Evolutionary conservation across 2,888 invertebrate genomes (phyloP), one percentile per base, ranked within the genome.

Genomic region (Phrixothrix hirtus): DNA sequence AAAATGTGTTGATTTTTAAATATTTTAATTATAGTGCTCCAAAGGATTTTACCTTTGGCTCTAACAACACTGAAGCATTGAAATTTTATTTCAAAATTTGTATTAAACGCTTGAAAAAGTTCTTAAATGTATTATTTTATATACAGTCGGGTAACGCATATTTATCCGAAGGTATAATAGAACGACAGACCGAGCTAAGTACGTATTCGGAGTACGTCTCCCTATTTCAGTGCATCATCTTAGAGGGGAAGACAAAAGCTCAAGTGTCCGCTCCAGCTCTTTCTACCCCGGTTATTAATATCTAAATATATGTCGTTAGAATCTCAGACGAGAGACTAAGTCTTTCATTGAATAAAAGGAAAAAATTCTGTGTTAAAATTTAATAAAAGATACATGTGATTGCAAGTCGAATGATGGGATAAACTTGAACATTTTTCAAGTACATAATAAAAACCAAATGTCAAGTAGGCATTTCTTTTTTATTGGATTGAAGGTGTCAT

Each of bases 191-290:
- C 34, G 38, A 39, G 34, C 30, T 37, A 50, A 51, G 55, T 51
- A 44, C 35, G 42, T 49, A 49, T 54, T 49, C 45, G 42, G 35
- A 50, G 29, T 38, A 15, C 50, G 54, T 55, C 59, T 55, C 61
- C 60, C 60, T 45, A 37, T 53, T 46, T 46, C 47, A 46, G 47
- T 47, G 43, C 52, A 53, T 58, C 55, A 58, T 61, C 61, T 61
- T 61, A 59, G 59, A 58, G 55, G 58, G 61, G 58, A 52, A 59
- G 47, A 61, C 61, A 61, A 61, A 60, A 57, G 59, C 57, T 61
- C 61, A 54, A 61, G 61, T 55, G 58, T 46, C 41, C 45, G 49
- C 47, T 54, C 51, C 42, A 45, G 49, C 39, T 54, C 48, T 52
- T 57, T 37, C 57, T 51, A 50, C 59, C 54, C 44, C 45, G 42